These are phyloP conservation scores for Dinocampus coccinellae DNA, from an alignment of 2,888 invertebrate species.

Conservation along the genomic window DNA sequence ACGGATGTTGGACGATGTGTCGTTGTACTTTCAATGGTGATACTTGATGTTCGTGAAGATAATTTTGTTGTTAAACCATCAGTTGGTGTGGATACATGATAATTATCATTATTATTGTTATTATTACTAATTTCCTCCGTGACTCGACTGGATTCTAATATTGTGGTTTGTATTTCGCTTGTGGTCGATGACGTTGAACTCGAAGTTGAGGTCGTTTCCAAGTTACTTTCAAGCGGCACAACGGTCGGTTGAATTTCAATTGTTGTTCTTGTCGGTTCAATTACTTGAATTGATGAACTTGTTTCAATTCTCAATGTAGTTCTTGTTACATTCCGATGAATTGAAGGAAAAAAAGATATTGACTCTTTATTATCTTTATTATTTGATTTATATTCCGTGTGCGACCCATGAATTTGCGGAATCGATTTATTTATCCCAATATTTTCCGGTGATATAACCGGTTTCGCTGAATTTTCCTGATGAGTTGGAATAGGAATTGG, in stretches of 20 bases:
- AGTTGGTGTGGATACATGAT: constrained; percentile 64
- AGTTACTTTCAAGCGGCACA: constrained; percentile 42
- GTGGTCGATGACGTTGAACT: constrained; percentile 38
- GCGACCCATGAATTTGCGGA: constrained; percentile 6
- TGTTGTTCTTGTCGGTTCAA: constrained; percentile 58
- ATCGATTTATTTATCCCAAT: constrained; percentile 35
- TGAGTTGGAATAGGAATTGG: constrained; percentile 53
- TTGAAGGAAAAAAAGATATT: background rate
- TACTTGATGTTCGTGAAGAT: constrained; percentile 49
- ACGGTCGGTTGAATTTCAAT: constrained; percentile 50
- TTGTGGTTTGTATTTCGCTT: constrained; percentile 54
- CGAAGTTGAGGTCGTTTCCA: constrained; percentile 23
- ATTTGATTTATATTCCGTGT: constrained; percentile 34
- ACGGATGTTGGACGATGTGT: constrained; percentile 46
- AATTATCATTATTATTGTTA: constrained; percentile 34
- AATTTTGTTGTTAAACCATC: constrained; percentile 62
- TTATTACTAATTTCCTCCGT: constrained; percentile 29
- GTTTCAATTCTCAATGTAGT: constrained; percentile 63
- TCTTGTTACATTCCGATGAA: constrained; percentile 38
- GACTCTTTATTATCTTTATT: constrained; percentile 20
- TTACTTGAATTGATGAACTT: constrained; percentile 62
- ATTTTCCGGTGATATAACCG: constrained; percentile 44
- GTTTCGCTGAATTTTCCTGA: constrained; percentile 40
- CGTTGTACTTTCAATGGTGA: constrained; percentile 31
- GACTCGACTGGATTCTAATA: constrained; percentile 41